phyloP scores from a whole-genome alignment of 37 sponge, comb jelly and placozoan genomes.

The Spongilla lacustris region DNA sequence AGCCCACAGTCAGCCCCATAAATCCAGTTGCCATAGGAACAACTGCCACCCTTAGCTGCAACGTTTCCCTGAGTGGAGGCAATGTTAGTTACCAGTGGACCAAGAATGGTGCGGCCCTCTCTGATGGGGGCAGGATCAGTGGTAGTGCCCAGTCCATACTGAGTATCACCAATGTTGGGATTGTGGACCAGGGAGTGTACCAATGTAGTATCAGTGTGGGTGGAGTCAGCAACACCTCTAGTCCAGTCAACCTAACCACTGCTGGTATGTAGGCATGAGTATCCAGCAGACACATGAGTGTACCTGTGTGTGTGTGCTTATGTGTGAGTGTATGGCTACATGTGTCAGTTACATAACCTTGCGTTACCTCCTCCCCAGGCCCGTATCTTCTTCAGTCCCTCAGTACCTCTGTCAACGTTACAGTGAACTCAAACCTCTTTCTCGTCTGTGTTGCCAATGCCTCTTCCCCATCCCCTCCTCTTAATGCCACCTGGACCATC shows the following conservation, averaged over 20 bases:
- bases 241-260: neutral
- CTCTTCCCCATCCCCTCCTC: neutral
- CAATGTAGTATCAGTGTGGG: neutral
- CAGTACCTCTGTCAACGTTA: neutral
- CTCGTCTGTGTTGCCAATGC: neutral
- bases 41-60: neutral
- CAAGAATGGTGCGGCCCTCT: neutral
- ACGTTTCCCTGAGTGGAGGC: neutral
- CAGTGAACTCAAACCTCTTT: neutral
- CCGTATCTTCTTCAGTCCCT: neutral
- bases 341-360: neutral
- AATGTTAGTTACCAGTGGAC: conserved; percentile 25
- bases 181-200: neutral
- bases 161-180: conserved; percentile 1
- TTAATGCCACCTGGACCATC: neutral
- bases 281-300: no score
- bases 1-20: no score
- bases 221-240: conserved; percentile 4
- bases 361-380: neutral
- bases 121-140: neutral
- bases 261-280: neutral
- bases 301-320: neutral
- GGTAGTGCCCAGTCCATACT: neutral
- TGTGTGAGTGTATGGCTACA: neutral
- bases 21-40: neutral